A percentile compares a stretch with the other conserved stretches of the same genome.
These are phyloP conservation scores for Macaria notata DNA, from an alignment of 2,888 invertebrate genomes.

Conservation along the genomic window DNA sequence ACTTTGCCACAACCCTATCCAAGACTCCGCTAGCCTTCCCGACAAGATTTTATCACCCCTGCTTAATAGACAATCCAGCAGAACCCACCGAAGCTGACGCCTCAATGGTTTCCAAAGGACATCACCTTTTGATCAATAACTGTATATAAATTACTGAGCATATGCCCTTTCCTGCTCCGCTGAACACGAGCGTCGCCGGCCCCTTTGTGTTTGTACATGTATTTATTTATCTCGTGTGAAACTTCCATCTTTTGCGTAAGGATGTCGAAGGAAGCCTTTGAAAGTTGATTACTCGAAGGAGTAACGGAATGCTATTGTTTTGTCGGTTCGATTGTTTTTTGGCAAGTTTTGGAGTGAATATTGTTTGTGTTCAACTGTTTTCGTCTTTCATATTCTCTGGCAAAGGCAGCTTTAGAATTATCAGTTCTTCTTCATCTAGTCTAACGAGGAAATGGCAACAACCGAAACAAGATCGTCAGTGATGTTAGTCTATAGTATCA, in stretches of 20 bases:
- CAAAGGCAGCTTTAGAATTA: too few species aligned
- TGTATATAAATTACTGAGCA: slow-evolving; percentile 80
- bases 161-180: slow-evolving; percentile 76
- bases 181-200: slow-evolving; percentile 62
- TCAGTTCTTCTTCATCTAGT: too few species aligned
- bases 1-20: slow-evolving; percentile 48
- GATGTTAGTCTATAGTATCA: too few species aligned
- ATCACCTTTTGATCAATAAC: slow-evolving; percentile 81
- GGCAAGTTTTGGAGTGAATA: neutral
- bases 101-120: slow-evolving; percentile 76
- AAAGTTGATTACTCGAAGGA: slow-evolving; percentile 7
- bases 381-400: too few species aligned
- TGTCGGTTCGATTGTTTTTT: slow-evolving; percentile 5
- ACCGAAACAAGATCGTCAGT: too few species aligned
- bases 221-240: slow-evolving; percentile 38
- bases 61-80: slow-evolving; percentile 68
- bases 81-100: slow-evolving; percentile 62
- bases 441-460: too few species aligned
- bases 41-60: slow-evolving; percentile 75
- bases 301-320: slow-evolving; percentile 6
- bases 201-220: slow-evolving; percentile 47
- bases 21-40: slow-evolving; percentile 48
- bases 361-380: too few species aligned
- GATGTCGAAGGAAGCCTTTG: slow-evolving; percentile 31
- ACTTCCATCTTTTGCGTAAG: slow-evolving; percentile 34